phyloP scores from a whole-genome alignment of 2,888 invertebrate species.

The Corbicula japonica region DNA sequence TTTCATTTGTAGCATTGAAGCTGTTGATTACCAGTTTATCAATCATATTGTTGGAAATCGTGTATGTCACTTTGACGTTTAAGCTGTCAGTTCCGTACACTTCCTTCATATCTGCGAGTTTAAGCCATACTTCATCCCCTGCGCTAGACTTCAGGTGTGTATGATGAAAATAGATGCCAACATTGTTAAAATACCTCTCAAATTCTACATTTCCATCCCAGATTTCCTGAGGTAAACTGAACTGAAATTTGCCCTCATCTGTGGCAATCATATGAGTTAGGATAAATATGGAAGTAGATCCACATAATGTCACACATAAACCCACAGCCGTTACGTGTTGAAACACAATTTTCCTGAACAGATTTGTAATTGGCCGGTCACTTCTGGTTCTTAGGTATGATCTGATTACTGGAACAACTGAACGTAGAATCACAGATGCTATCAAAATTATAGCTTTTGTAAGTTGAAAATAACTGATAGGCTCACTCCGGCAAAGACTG shows the following conservation, averaged over 20 bases:
- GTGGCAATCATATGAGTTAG: slow-evolving; percentile 64
- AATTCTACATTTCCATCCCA: slow-evolving; percentile 56
- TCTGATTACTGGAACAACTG: slow-evolving; percentile 58
- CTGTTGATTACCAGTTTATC: slow-evolving; percentile 49
- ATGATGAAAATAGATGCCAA: slow-evolving; percentile 73
- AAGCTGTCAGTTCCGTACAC: slow-evolving; percentile 35
- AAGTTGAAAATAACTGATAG: slow-evolving; percentile 77
- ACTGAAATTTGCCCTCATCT: slow-evolving; percentile 45
- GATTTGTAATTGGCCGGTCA: not conserved
- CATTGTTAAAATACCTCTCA: slow-evolving; percentile 73
- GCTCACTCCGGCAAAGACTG: slow-evolving; percentile 76
- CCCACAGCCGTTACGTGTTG: slow-evolving; percentile 49
- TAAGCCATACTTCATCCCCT: slow-evolving; percentile 64
- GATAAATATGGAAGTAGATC: slow-evolving; percentile 58
- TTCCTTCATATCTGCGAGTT: slow-evolving; percentile 56
- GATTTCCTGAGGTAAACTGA: slow-evolving; percentile 54
- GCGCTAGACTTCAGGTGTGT: slow-evolving; percentile 36
- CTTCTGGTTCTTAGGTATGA: slow-evolving; percentile 32
- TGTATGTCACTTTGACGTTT: slow-evolving; percentile 46
- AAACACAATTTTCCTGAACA: slow-evolving; percentile 48
- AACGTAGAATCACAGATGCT: slow-evolving; percentile 63
- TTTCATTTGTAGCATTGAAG: slow-evolving; percentile 42
- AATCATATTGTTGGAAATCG: slow-evolving; percentile 20
- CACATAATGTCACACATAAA: slow-evolving; percentile 52
- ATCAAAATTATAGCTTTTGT: slow-evolving; percentile 72